These are phyloP conservation scores for Hipparchia semele DNA, from an alignment of 2,888 invertebrate genomes.

Conservation along the genomic window DNA sequence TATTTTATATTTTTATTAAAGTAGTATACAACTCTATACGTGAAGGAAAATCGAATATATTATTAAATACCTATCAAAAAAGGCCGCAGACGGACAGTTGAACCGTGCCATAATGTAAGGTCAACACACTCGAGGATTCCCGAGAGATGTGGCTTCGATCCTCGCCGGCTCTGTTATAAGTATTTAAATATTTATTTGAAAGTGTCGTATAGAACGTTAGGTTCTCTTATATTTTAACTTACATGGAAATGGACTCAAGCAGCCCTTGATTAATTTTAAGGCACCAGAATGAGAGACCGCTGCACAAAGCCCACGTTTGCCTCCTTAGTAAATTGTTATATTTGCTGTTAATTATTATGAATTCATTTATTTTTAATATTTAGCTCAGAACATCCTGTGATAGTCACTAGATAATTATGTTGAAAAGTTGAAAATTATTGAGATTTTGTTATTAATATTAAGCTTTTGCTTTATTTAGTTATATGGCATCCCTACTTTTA, in stretches of 20 bases:
- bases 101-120: too few species aligned
- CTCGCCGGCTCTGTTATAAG: too few species aligned
- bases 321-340: background rate
- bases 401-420: slow-evolving; percentile 47
- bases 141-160: too few species aligned
- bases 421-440: slow-evolving; percentile 34
- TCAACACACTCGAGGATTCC: too few species aligned
- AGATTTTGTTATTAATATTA: slow-evolving; percentile 26
- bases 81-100: too few species aligned
- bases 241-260: background rate
- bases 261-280: background rate
- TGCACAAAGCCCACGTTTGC: background rate
- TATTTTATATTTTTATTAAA: background rate
- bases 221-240: background rate
- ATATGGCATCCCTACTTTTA: slow-evolving; percentile 14
- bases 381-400: slow-evolving; percentile 72
- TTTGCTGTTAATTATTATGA: background rate
- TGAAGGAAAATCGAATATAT: too few species aligned
- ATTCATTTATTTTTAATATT: slow-evolving; percentile 27
- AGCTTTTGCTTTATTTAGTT: slow-evolving; percentile 23
- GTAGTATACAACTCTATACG: too few species aligned
- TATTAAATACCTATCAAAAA: too few species aligned
- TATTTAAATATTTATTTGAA: too few species aligned
- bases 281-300: background rate
- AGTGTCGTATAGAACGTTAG: too few species aligned